phyloP scores from a whole-genome alignment of 1,140 invertebrate species.

The Tetramorium simillimum region DNA sequence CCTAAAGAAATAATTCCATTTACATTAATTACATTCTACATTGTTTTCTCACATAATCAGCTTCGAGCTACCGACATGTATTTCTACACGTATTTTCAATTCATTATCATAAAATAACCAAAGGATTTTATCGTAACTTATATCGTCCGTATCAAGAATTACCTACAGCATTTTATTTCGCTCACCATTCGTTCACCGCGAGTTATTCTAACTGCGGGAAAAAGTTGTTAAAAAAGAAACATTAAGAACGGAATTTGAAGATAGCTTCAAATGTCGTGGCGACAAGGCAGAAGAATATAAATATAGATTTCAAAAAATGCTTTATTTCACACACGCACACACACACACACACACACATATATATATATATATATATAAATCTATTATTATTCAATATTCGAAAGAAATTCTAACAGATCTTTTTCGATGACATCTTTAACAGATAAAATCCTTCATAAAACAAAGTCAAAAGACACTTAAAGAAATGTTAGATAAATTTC shows the following conservation, averaged over 20 bases:
- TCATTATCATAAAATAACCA: conserved; percentile 44
- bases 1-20: neutral
- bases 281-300: neutral
- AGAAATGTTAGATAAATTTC: neutral
- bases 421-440: neutral
- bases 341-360: too few relatives aligned
- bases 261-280: neutral
- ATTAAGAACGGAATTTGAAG: neutral
- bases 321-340: neutral
- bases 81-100: neutral
- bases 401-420: neutral
- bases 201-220: neutral
- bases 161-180: neutral
- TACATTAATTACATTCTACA: conserved; percentile 9
- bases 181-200: neutral
- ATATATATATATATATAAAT: neutral
- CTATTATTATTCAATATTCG: neutral
- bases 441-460: neutral
- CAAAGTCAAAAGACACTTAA: neutral
- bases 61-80: neutral
- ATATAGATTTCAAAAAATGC: neutral
- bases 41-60: neutral
- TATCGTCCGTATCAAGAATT: neutral
- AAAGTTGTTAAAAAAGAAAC: neutral
- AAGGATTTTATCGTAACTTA: neutral